phyloP scores from a whole-genome alignment of 2,113 vertebrate genomes.

The Vombatus ursinus region DNA sequence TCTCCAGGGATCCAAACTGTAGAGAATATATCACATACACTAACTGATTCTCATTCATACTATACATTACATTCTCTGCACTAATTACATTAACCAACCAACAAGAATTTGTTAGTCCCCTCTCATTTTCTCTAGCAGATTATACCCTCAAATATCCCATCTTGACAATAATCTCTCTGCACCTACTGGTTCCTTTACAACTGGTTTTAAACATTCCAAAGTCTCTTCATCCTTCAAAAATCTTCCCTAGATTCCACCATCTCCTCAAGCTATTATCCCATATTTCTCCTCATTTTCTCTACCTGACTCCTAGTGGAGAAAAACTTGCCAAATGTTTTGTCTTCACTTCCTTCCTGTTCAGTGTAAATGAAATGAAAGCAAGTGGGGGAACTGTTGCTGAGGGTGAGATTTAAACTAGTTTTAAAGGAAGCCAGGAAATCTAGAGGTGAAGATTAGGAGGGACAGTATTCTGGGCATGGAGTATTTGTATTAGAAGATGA shows the following conservation, averaged over 20 bases:
- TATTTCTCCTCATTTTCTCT: too few relatives aligned
- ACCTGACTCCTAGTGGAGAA: too few relatives aligned
- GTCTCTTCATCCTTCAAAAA: neutral
- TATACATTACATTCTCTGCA: neutral
- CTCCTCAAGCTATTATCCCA: too few relatives aligned
- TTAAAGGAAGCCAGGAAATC: too few relatives aligned
- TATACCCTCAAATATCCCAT: neutral
- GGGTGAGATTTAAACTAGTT: too few relatives aligned
- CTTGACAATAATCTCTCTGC: neutral
- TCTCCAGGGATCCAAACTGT: neutral
- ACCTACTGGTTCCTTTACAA: neutral
- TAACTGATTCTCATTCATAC: neutral
- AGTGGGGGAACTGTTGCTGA: too few relatives aligned
- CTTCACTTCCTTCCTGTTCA: too few relatives aligned
- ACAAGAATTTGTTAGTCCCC: neutral
- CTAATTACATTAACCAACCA: neutral
- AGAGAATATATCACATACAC: neutral
- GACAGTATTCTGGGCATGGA: too few relatives aligned
- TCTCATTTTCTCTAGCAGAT: neutral
- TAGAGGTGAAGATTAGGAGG: too few relatives aligned
- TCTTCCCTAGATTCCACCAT: neutral
- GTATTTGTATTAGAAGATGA: too few relatives aligned
- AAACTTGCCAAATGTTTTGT: too few relatives aligned
- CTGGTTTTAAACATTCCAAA: neutral
- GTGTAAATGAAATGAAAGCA: too few relatives aligned